Evolutionary conservation across 92 coral and sea anemone species (phyloP).

Genomic region (Pocillopora grandis): DNA sequence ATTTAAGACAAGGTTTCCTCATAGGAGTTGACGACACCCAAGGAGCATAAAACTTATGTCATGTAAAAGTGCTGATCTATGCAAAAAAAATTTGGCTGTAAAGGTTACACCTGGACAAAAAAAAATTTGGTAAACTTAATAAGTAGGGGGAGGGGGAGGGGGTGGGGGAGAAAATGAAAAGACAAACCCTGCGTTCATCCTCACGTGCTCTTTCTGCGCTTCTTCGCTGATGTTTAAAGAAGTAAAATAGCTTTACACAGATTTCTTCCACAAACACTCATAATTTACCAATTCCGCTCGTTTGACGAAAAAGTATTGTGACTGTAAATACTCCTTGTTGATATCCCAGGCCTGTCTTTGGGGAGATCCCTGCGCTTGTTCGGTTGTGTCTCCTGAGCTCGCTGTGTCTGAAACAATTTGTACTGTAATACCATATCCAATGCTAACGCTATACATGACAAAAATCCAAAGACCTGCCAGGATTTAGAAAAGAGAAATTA

Average conservation of each 20-base stretch:
- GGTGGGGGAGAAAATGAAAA: no score
- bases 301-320: slow-evolving; percentile 11
- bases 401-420: slow-evolving; percentile 25
- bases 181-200: no score
- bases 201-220: neutral
- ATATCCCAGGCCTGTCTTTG: slow-evolving; percentile 35
- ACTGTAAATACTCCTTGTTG: slow-evolving; percentile 8
- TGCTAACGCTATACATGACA: slow-evolving; percentile 38
- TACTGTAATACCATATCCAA: slow-evolving; percentile 33
- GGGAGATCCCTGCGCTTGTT: slow-evolving; percentile 15
- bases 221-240: neutral
- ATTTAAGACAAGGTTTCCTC: no score
- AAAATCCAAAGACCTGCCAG: slow-evolving; percentile 63
- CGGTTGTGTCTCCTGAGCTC: slow-evolving; percentile 19
- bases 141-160: no score
- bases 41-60: no score
- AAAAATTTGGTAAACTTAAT: no score
- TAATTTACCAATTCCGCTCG: slow-evolving; percentile 30
- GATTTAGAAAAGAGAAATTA: neutral
- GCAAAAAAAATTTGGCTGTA: no score
- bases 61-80: no score
- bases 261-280: neutral
- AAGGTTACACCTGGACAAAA: no score
- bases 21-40: no score
- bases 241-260: neutral